These are phyloP conservation scores for Cuniculus paca DNA, from an alignment of 2,797 vertebrate genomes.

Conservation along the genomic window DNA sequence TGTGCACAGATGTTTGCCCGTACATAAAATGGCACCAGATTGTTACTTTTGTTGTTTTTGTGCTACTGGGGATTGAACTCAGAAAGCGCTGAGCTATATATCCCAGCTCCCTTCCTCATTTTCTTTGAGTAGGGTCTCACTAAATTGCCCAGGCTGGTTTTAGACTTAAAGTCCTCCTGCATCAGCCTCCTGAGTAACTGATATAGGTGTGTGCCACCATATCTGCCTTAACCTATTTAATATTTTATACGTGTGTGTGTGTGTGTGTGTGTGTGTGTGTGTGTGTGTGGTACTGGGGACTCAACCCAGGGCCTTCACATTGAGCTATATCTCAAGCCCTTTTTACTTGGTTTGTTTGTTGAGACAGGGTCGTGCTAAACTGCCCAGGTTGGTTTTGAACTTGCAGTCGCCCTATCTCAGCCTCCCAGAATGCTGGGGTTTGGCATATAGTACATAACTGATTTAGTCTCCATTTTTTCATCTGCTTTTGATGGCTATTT, in stretches of 20 bases:
- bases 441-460: no score
- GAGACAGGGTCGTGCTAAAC: background rate
- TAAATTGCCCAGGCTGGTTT: background rate
- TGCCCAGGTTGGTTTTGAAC: background rate
- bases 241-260: background rate
- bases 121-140: background rate
- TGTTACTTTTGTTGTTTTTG: background rate
- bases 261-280: background rate
- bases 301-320: background rate
- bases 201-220: background rate
- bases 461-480: background rate
- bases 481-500: conserved; percentile 29
- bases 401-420: background rate
- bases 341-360: background rate
- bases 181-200: background rate
- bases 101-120: background rate
- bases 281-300: background rate
- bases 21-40: background rate
- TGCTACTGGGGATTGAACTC: background rate
- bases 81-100: background rate
- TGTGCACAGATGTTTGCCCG: background rate
- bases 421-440: background rate
- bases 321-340: background rate
- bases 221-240: background rate
- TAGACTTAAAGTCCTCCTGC: background rate